phyloP scores from a whole-genome alignment of 2,797 vertebrate genomes.

The Gallinago solitaria region DNA sequence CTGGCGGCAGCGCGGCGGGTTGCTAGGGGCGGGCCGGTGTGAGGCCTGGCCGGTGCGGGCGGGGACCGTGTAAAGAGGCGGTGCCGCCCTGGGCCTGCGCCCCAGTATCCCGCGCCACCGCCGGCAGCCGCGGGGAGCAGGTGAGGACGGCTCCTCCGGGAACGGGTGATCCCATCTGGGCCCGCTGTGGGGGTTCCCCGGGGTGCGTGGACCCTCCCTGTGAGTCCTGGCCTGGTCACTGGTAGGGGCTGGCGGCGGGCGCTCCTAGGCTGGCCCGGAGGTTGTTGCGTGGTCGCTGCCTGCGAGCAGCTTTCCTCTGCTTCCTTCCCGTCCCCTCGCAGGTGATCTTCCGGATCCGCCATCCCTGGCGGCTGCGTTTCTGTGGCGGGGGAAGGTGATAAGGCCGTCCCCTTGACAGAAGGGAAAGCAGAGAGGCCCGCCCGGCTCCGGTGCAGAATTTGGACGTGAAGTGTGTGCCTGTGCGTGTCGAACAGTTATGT shows the following conservation, averaged over 20 bases:
- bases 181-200: accelerated
- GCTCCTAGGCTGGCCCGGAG: too few relatives aligned
- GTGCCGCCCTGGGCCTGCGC: neutral
- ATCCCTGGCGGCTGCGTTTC: accelerated
- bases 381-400: neutral
- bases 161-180: accelerated
- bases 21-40: neutral
- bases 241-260: neutral
- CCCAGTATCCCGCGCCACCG: accelerated
- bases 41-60: neutral
- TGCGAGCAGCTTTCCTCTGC: neutral
- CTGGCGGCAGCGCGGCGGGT: neutral
- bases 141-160: neutral
- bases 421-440: accelerated
- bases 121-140: neutral
- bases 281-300: too few relatives aligned
- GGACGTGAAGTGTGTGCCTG: neutral
- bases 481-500: accelerated
- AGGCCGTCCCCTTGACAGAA: accelerated
- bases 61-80: neutral
- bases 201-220: accelerated
- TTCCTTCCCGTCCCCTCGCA: neutral
- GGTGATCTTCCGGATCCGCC: neutral
- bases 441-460: neutral
- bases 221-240: neutral